These are phyloP conservation scores for Eurystomus glaucurus DNA, from an alignment of 2,797 vertebrate species.

Conservation along the genomic window DNA sequence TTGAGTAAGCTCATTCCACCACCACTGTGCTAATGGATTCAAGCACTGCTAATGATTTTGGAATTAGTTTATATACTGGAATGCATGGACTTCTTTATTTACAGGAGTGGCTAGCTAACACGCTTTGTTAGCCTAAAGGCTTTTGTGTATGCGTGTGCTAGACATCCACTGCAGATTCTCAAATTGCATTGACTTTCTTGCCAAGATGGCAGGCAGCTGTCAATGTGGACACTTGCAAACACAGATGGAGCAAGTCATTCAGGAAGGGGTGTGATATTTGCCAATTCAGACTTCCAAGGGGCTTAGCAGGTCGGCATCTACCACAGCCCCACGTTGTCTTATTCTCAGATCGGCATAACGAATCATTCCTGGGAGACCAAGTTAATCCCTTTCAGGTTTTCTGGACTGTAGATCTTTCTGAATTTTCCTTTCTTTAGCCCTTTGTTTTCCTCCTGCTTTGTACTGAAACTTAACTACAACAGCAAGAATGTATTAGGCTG, in stretches of 20 bases:
- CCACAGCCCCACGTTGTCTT: constrained; percentile 32
- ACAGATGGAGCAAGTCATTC: constrained; percentile 76
- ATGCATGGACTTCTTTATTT: constrained; percentile 37
- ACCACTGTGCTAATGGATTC: not conserved
- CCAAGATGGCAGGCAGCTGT: constrained; percentile 77
- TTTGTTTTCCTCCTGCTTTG: constrained; percentile 71
- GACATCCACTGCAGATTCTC: constrained; percentile 51
- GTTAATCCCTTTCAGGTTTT: constrained; percentile 78
- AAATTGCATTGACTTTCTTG: constrained; percentile 66
- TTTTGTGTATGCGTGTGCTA: not conserved
- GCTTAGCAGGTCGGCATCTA: constrained; percentile 64
- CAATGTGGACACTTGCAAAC: constrained; percentile 68
- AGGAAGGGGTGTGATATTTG: constrained; percentile 65
- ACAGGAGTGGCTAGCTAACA: constrained; percentile 5
- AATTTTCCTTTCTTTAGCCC: constrained; percentile 74
- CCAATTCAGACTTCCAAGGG: constrained; percentile 64
- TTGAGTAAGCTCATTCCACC: constrained; percentile 11
- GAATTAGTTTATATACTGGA: constrained; percentile 56
- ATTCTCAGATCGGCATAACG: constrained; percentile 69
- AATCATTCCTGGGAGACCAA: constrained; percentile 73
- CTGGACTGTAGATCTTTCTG: constrained; percentile 72
- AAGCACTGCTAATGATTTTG: constrained; percentile 31
- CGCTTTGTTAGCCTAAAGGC: constrained; percentile 23
- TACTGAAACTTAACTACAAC: constrained; percentile 62
- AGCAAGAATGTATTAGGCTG: constrained; percentile 60